These are phyloP conservation scores for Somateria mollissima DNA, from an alignment of 2,797 vertebrate species.

Conservation along the genomic window DNA sequence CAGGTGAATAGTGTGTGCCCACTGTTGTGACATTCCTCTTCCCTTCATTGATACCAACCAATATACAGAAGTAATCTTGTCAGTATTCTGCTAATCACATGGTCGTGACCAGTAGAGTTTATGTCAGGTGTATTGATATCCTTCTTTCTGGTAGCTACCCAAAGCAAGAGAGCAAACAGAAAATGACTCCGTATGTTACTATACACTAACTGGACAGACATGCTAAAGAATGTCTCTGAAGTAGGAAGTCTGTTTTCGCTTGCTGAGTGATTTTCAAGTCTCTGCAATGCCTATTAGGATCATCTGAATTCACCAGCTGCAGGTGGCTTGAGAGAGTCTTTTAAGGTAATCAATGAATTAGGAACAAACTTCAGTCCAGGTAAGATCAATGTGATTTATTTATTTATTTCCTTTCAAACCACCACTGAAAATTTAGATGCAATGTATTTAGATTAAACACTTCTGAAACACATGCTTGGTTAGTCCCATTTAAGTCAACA, in stretches of 20 bases:
- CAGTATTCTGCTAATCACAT: neutral
- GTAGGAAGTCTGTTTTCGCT: neutral
- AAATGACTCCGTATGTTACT: neutral
- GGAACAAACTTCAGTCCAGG: neutral
- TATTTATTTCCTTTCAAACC: neutral
- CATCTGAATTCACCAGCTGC: neutral
- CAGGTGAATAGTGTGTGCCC: neutral
- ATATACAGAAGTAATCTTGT: neutral
- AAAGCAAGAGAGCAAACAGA: neutral
- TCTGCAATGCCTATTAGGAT: neutral
- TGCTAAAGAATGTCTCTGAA: neutral
- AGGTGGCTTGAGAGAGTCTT: neutral
- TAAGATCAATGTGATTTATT: neutral
- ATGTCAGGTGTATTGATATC: neutral
- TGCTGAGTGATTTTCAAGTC: neutral
- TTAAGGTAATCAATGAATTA: neutral
- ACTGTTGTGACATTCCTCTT: neutral
- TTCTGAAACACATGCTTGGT: neutral
- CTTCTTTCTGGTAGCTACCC: neutral
- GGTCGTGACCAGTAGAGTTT: neutral
- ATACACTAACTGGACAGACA: neutral
- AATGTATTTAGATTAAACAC: neutral
- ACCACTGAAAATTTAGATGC: neutral
- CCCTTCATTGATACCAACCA: neutral
- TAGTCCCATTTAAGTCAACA: neutral